Conservation (phyloP, 2,113 vertebrate species). For the Channa argus region DNA sequence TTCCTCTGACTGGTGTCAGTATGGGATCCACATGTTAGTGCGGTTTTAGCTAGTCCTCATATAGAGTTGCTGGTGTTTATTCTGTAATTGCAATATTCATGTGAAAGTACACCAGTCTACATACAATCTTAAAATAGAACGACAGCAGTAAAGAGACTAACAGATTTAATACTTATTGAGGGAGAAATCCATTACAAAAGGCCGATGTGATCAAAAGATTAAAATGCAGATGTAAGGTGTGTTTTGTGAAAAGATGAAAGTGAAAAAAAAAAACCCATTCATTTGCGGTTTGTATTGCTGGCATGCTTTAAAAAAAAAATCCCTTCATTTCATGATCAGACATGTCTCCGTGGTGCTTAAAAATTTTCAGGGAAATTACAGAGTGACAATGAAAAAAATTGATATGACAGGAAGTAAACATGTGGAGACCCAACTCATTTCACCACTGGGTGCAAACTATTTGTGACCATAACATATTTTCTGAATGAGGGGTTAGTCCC, state of each 20-base stretch:
- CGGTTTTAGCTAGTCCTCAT: neutral
- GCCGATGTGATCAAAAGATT: too few relatives aligned
- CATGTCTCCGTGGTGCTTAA: neutral
- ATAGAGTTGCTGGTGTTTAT: neutral
- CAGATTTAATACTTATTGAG: too few relatives aligned
- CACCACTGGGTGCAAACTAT: neutral
- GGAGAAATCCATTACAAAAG: too few relatives aligned
- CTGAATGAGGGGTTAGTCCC: too few relatives aligned
- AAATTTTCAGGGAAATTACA: neutral
- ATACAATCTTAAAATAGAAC: too few relatives aligned
- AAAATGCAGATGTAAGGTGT: neutral
- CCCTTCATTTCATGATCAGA: neutral
- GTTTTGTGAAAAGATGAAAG: neutral
- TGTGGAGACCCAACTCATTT: neutral
- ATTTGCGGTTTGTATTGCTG: neutral
- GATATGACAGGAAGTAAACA: neutral
- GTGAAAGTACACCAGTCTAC: too few relatives aligned
- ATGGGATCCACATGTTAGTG: conserved; percentile 1
- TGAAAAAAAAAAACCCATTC: neutral
- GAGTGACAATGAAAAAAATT: neutral
- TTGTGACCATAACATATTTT: too few relatives aligned
- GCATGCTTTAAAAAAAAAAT: neutral
- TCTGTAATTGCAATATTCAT: too few relatives aligned
- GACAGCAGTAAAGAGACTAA: too few relatives aligned
- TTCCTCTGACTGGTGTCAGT: conserved; percentile 1